phyloP scores from a whole-genome alignment of 2,113 vertebrate species.

The Campylomormyrus numenius region DNA sequence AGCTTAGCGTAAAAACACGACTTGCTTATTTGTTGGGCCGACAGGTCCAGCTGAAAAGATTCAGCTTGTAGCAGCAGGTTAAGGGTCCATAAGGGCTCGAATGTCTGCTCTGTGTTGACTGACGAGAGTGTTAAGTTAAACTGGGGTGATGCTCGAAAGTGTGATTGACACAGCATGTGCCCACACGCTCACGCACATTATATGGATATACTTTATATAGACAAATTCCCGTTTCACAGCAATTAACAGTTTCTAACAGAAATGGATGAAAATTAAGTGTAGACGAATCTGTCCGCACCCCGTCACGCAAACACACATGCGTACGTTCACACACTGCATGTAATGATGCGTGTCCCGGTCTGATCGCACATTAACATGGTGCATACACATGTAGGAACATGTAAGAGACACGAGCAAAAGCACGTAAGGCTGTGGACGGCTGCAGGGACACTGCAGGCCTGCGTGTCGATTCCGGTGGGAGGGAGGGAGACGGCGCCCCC shows the following conservation, averaged over 20 bases:
- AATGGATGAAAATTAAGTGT: background rate
- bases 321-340: background rate
- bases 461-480: background rate
- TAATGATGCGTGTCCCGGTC: background rate
- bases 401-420: background rate
- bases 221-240: background rate
- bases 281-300: background rate
- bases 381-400: background rate
- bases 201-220: background rate
- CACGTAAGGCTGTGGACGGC: background rate
- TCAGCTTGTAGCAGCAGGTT: background rate
- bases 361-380: background rate
- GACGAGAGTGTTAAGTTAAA: background rate
- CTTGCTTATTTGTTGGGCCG: background rate
- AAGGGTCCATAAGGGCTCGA: background rate
- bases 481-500: background rate
- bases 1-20: background rate
- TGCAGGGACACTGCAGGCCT: background rate
- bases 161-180: background rate
- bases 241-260: background rate
- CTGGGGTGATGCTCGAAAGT: background rate
- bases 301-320: background rate
- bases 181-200: background rate
- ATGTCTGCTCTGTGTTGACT: background rate
- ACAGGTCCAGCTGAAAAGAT: background rate